Percentiles rank a stretch among this genome's conserved stretches.
Evolutionary conservation across 2,797 vertebrate species (phyloP).

Genomic region (Melanotaenia maccullochi): DNA sequence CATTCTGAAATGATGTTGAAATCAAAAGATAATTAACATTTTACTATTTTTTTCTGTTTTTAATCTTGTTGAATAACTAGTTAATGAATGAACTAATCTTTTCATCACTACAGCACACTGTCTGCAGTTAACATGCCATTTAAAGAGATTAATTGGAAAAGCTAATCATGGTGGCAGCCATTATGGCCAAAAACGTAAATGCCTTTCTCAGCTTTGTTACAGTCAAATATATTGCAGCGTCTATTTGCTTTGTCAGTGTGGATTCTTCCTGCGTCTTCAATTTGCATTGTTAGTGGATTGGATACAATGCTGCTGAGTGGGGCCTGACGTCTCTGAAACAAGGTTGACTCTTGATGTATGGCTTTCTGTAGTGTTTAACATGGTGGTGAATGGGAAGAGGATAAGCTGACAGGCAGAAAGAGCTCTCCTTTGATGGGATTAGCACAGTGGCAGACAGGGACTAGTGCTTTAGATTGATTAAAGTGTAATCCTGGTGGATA

Average conservation of each 20-base stretch:
- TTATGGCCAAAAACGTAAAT: conserved; percentile 5
- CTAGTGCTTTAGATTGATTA: conserved; percentile 80
- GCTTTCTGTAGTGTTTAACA: conserved; percentile 67
- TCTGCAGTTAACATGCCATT: conserved; percentile 17
- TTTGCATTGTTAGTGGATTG: conserved; percentile 48
- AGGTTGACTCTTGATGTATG: conserved; percentile 65
- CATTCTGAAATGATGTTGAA: not conserved
- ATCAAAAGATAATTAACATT: not conserved
- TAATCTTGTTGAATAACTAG: conserved; percentile 1
- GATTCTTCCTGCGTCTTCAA: conserved; percentile 35
- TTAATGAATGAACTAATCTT: not conserved
- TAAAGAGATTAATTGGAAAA: conserved; percentile 13
- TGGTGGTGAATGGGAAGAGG: conserved; percentile 65
- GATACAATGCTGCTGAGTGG: conserved; percentile 22
- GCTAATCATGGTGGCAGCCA: conserved; percentile 12
- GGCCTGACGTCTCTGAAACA: conserved; percentile 13
- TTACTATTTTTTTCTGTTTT: not conserved
- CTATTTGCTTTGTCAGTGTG: conserved; percentile 44
- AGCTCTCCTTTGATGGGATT: conserved; percentile 75
- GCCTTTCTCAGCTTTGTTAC: conserved; percentile 7
- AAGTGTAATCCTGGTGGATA: conserved; percentile 80
- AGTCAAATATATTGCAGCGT: conserved; percentile 23
- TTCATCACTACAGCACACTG: not conserved
- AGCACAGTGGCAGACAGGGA: conserved; percentile 72
- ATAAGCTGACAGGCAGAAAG: conserved; percentile 74